Percentiles rank a stretch among this genome's conserved stretches.
Evolutionary conservation across 2,797 vertebrate genomes (phyloP).

Genomic region (Rhinoraja longicauda): DNA sequence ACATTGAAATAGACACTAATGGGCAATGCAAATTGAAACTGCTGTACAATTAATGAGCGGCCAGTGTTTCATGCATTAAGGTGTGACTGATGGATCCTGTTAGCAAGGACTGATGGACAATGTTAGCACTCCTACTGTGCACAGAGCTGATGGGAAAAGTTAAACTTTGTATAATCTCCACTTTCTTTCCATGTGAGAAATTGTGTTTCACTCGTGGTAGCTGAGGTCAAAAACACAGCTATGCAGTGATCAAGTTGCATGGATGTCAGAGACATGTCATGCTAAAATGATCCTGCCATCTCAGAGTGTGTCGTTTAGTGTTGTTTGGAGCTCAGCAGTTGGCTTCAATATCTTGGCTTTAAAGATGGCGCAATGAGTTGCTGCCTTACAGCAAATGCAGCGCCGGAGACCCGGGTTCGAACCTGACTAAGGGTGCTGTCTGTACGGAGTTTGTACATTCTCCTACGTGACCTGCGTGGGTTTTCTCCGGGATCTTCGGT

Average conservation of each 20-base stretch:
- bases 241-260: neutral
- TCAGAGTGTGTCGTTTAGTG: neutral
- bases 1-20: neutral
- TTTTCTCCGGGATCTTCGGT: too few species aligned
- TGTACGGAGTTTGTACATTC: too few species aligned
- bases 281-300: neutral
- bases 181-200: neutral
- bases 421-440: too few species aligned
- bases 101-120: neutral
- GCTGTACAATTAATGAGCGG: neutral
- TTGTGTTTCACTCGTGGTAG: neutral
- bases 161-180: neutral
- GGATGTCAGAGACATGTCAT: neutral
- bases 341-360: neutral
- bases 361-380: too few species aligned
- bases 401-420: too few species aligned
- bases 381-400: too few species aligned
- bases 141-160: neutral
- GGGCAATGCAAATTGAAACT: neutral
- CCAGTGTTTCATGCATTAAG: neutral
- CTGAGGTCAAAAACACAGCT: neutral
- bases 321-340: neutral
- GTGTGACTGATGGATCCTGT: neutral
- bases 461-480: too few species aligned
- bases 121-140: neutral